A percentile compares a stretch with the other conserved stretches of the same genome.
These are phyloP conservation scores for Cyrtorhinus lividipennis DNA, from an alignment of 1,140 invertebrate genomes.

Conservation along the genomic window DNA sequence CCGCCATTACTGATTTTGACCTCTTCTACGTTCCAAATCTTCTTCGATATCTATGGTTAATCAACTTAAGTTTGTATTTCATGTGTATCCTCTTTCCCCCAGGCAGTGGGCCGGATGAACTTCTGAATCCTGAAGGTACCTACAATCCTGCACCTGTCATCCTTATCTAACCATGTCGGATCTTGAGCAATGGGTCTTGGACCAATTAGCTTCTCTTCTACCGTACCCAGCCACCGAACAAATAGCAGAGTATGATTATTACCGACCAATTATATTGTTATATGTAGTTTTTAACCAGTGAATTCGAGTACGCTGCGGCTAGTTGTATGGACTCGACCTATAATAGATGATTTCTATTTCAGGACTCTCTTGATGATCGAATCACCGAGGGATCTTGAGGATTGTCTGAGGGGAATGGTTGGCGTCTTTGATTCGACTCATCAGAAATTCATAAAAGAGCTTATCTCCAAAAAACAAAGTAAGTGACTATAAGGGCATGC, in stretches of 20 bases:
- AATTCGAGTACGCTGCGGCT: conserved; percentile 7
- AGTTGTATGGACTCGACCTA: too few relatives aligned
- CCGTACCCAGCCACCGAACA: conserved; percentile 47
- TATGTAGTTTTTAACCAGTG: conserved; percentile 9
- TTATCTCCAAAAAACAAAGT: conserved; percentile 27
- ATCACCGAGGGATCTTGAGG: conserved; percentile 48
- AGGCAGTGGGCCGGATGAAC: too few relatives aligned
- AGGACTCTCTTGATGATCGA: conserved; percentile 46
- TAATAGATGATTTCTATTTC: conserved; percentile 8
- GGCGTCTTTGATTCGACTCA: conserved; percentile 46
- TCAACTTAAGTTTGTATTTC: too few relatives aligned
- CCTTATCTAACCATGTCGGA: conserved; percentile 8
- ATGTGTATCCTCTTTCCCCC: too few relatives aligned
- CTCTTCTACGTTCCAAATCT: too few relatives aligned
- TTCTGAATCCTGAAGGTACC: too few relatives aligned
- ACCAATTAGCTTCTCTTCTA: conserved; percentile 40
- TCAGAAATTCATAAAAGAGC: conserved; percentile 43
- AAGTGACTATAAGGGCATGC: not conserved
- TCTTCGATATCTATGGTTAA: too few relatives aligned
- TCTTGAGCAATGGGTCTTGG: conserved; percentile 34
- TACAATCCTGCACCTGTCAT: too few relatives aligned
- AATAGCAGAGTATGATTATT: conserved; percentile 40
- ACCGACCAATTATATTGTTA: not conserved
- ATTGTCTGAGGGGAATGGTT: conserved; percentile 50
- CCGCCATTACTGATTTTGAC: too few relatives aligned